Conservation (phyloP, 2,113 vertebrate species). For the Fulica atra region DNA sequence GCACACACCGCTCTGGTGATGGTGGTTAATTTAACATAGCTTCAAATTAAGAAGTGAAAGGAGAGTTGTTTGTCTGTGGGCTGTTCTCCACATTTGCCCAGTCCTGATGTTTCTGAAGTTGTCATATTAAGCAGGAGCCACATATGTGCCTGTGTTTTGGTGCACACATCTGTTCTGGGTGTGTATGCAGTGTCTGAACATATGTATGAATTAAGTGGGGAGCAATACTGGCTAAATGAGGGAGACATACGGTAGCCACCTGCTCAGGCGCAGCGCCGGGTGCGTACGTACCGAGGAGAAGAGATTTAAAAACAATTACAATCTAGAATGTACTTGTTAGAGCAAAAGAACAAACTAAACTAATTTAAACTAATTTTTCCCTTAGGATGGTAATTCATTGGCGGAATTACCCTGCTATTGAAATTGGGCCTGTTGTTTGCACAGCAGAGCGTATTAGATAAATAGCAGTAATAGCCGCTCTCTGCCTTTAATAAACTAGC, state of each 20-base stretch:
- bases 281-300: neutral
- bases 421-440: slow-evolving; percentile 24
- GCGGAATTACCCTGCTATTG: slow-evolving; percentile 18
- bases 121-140: slow-evolving; percentile 17
- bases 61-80: slow-evolving; percentile 41
- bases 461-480: neutral
- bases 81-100: slow-evolving; percentile 2
- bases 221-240: neutral
- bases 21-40: neutral
- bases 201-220: slow-evolving; percentile 31
- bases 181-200: slow-evolving; percentile 12
- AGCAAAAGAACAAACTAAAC: slow-evolving; percentile 44
- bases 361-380: slow-evolving; percentile 50
- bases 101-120: slow-evolving; percentile 9
- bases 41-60: slow-evolving; percentile 34
- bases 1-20: neutral
- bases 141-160: neutral
- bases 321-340: neutral
- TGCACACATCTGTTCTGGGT: slow-evolving; percentile 11
- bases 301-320: slow-evolving; percentile 4
- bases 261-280: neutral
- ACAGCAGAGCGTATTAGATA: neutral
- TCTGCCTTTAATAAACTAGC: neutral
- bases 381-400: slow-evolving; percentile 33
- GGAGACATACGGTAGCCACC: slow-evolving; percentile 48